Evolutionary conservation across 2,888 invertebrate genomes (phyloP), one percentile per base, ranked within the genome.

Genomic region (Epinotia brunnichana): DNA sequence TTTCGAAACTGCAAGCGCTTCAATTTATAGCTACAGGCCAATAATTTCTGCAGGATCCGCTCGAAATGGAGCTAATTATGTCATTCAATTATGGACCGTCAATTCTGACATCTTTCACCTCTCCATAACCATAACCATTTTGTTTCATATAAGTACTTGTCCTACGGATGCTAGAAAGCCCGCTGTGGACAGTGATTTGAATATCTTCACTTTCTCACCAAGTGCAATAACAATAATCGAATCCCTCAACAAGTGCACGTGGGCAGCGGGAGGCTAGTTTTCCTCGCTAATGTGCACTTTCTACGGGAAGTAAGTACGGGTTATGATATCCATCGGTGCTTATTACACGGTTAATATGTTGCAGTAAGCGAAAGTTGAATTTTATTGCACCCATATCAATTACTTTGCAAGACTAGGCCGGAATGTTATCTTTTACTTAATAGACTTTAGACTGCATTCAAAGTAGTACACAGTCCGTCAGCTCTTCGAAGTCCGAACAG

Each of bases 241-340:
- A 66, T 53, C 64, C 39, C 39, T 39, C 51, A 59, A 62, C 69
- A 63, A 35, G 60, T 24, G 19, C 60, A 35, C 29, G 61, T 62
- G 51, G 60, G 71, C 54, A 67, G 41, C 10, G n/a, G n/a, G 29
- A 13, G 44, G 59, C 71, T 74, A 79, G 77, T 83, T 83, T 82
- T 80, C 77, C 73, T 73, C 75, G 72, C 77, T 77, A 74, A 68
- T 67, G 70, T 72, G 77, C 72, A 77, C 84, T 86, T 87, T 87
- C 85, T 78, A 82, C 80, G 81, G 81, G 83, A 85, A 83, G 62
- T 64, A 70, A 29, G 74, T 67, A 57, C 68, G 63, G 73, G 75
- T 56, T 75, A 60, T 67, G 39, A 73, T 75, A 69, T 66, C 57
- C 59, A 71, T 69, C 48, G 60, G 66, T 72, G 64, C 64, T 74